Evolutionary conservation across 2,888 invertebrate species (phyloP).

Genomic region (Hirtodrosophila alboralis): DNA sequence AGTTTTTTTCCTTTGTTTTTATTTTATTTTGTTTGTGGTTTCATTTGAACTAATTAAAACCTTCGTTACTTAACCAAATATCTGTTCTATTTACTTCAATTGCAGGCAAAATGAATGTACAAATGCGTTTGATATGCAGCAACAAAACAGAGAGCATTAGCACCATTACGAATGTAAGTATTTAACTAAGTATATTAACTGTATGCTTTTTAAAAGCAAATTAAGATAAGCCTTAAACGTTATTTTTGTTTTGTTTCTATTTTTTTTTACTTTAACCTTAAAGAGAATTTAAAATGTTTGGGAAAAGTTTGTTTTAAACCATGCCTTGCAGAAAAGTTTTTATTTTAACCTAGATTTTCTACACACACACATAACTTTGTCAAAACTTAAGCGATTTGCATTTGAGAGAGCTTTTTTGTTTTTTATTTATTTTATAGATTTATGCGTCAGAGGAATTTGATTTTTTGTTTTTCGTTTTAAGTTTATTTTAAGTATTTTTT

Average conservation of each 20-base stretch:
- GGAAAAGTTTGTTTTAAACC: neutral
- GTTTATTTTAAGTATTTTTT: too few species aligned
- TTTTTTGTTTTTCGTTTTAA: too few species aligned
- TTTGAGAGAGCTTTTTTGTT: neutral
- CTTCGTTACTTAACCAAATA: constrained; percentile 36
- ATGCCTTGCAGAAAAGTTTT: too few species aligned
- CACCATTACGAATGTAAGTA: constrained; percentile 79
- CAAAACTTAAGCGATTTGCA: too few species aligned
- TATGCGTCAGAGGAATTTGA: too few species aligned
- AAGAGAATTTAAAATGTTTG: neutral
- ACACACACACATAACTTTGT: too few species aligned
- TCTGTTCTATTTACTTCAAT: constrained; percentile 35
- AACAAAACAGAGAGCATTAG: constrained; percentile 59
- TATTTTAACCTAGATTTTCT: too few species aligned
- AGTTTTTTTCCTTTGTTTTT: neutral
- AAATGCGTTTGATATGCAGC: constrained; percentile 81
- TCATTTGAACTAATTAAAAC: constrained; percentile 63
- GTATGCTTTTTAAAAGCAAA: too few species aligned
- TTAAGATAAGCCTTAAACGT: too few species aligned
- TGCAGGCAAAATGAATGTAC: constrained; percentile 80
- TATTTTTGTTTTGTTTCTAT: too few species aligned
- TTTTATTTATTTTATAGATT: neutral
- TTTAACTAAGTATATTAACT: neutral
- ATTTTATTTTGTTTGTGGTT: constrained; percentile 32
- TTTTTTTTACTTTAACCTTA: too few species aligned